These are phyloP conservation scores for Pseudorasbora parva DNA, from an alignment of 2,113 vertebrate genomes.

Conservation along the genomic window DNA sequence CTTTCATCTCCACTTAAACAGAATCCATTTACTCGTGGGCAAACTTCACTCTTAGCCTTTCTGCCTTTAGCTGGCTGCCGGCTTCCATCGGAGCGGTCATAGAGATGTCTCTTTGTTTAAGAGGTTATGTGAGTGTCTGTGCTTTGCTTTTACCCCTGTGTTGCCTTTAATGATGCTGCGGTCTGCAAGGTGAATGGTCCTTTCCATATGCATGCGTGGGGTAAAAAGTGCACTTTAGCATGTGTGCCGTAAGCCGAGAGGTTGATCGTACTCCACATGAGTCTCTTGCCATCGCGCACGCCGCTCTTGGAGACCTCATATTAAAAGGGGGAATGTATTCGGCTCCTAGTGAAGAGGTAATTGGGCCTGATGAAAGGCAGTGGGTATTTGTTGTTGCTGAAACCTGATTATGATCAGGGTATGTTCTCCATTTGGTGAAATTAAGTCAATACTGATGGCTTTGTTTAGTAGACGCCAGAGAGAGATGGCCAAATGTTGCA, in stretches of 20 bases:
- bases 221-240: slow-evolving; percentile 50
- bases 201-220: slow-evolving; percentile 39
- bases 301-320: slow-evolving; percentile 36
- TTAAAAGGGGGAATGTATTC: slow-evolving; percentile 31
- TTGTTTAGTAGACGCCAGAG: slow-evolving; percentile 33
- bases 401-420: slow-evolving; percentile 32
- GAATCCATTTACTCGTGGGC: slow-evolving; percentile 53
- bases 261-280: neutral
- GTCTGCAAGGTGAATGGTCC: slow-evolving; percentile 39
- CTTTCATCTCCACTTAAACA: slow-evolving; percentile 59
- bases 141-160: slow-evolving; percentile 33
- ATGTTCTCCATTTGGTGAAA: slow-evolving; percentile 19
- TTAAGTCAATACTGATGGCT: slow-evolving; percentile 29
- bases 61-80: slow-evolving; percentile 43
- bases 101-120: slow-evolving; percentile 46
- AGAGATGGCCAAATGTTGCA: neutral
- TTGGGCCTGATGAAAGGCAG: slow-evolving; percentile 20
- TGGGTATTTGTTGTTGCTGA: slow-evolving; percentile 38
- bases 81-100: slow-evolving; percentile 33
- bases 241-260: slow-evolving; percentile 22
- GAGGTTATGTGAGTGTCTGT: slow-evolving; percentile 24
- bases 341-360: slow-evolving; percentile 19
- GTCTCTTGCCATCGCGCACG: neutral
- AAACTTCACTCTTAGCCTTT: slow-evolving; percentile 17
- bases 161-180: slow-evolving; percentile 43